Evolutionary conservation across 2,113 vertebrate species (phyloP), one percentile per base, ranked within the genome.

Genomic region (Alectura lathami): DNA sequence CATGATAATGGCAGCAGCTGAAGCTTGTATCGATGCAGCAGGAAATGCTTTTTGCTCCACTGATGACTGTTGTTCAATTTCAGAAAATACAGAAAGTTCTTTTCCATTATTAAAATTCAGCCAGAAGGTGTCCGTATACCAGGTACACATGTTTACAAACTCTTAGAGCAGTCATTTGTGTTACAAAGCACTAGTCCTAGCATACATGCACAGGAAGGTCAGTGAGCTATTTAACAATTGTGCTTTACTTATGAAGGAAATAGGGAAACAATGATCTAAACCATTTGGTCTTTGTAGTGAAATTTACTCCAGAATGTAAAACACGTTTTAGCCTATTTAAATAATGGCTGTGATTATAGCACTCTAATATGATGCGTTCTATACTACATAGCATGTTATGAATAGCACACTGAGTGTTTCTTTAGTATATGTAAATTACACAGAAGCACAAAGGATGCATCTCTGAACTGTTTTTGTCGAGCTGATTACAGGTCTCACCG

Each of bases 381-480:
- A 9, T 83, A 80, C 95, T 43, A 69, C 84, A 42, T 80, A 94
- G 40, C 80, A 66, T 84, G 67, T 77, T 96, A 91, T 91, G 92
- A 96, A 95, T 91, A 95, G 89, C 59, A 60, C 0, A 0, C 81
- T 78, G 81, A 89, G 70, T 86, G 94, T 30, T 68, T 51, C 95
- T 95, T 96, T 89, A 87, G 92, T 91, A 26, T 86, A 79, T 97
- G 86, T 48, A 83, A 96, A 93, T 93, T 83, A 60, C 48, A 60
- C 3, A 48, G 89, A 81, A 86, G 66, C 96, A 96, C 84, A 92
- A 94, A 96, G 93, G 95, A 84, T 89, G 83, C 86, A 86, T 96
- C 93, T 96, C 94, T 88, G 91, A 95, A 89, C 91, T 96, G 86
- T 60, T 95, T 95, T 93, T 83, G 74, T 86, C 50, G 86, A 83